These are phyloP conservation scores for Serripes groenlandicus DNA, from an alignment of 2,888 invertebrate genomes.

Conservation along the genomic window DNA sequence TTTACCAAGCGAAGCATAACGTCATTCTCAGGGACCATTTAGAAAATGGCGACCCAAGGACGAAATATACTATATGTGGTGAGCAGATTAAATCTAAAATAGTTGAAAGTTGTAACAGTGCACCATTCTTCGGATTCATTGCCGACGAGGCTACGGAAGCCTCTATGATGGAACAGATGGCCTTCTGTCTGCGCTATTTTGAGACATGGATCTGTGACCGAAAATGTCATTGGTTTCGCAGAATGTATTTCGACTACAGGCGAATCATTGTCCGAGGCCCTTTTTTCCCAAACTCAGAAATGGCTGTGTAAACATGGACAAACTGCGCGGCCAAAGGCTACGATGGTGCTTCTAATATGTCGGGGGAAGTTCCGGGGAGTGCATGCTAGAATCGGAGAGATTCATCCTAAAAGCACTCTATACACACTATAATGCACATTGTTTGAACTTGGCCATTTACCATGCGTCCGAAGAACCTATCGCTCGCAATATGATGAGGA, in stretches of 20 bases:
- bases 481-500: too few species aligned
- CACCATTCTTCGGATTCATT: slow-evolving; percentile 26
- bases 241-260: slow-evolving; percentile 47
- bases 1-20: slow-evolving; percentile 24
- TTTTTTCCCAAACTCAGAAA: slow-evolving; percentile 30
- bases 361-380: too few species aligned
- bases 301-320: too few species aligned
- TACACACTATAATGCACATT: too few species aligned
- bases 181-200: slow-evolving; percentile 28
- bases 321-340: too few species aligned
- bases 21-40: slow-evolving; percentile 18
- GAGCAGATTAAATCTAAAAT: slow-evolving; percentile 2
- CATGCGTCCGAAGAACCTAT: too few species aligned
- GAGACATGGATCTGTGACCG: slow-evolving; percentile 15
- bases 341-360: too few species aligned
- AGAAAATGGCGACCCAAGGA: slow-evolving; percentile 2
- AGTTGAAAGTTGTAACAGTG: slow-evolving; percentile 13
- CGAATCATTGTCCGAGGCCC: slow-evolving; percentile 20
- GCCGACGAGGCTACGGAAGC: slow-evolving; percentile 39
- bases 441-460: too few species aligned
- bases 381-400: too few species aligned
- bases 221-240: slow-evolving; percentile 38
- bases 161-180: slow-evolving; percentile 43
- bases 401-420: too few species aligned
- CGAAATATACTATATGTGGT: slow-evolving; percentile 19